Conservation (phyloP, 2,113 vertebrate species). For the Parus major region DNA sequence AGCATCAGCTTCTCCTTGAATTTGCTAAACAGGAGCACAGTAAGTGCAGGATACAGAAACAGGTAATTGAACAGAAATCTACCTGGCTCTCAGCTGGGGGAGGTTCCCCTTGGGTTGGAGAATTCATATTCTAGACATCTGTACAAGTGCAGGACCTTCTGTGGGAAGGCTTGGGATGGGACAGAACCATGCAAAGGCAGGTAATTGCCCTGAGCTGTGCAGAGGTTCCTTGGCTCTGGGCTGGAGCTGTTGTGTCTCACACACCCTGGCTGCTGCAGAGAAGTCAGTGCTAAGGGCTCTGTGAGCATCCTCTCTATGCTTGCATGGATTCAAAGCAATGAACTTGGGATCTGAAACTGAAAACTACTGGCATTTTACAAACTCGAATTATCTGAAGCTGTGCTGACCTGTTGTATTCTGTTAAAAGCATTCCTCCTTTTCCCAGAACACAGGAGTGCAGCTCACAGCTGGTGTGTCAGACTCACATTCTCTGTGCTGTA, state of each 20-base stretch:
- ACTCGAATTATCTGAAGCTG: too few species aligned
- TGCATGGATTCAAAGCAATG: not conserved
- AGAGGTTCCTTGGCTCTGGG: not conserved
- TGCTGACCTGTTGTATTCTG: not conserved
- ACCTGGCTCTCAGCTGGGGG: not conserved
- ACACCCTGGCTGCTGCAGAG: not conserved
- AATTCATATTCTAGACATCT: not conserved
- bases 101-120: not conserved
- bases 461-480: not conserved
- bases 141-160: not conserved
- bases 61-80: not conserved
- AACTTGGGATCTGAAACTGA: rapidly evolving
- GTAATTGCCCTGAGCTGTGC: not conserved
- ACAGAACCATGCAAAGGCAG: not conserved
- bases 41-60: not conserved
- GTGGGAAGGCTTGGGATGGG: not conserved
- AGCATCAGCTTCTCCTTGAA: not conserved
- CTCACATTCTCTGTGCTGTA: not conserved
- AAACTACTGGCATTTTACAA: not conserved
- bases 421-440: not conserved
- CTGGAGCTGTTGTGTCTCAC: not conserved
- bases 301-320: not conserved
- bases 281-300: not conserved
- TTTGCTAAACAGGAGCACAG: not conserved
- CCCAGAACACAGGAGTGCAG: not conserved